Evolutionary conservation across 2,113 vertebrate genomes (phyloP).

Genomic region (Lates calcarifer): DNA sequence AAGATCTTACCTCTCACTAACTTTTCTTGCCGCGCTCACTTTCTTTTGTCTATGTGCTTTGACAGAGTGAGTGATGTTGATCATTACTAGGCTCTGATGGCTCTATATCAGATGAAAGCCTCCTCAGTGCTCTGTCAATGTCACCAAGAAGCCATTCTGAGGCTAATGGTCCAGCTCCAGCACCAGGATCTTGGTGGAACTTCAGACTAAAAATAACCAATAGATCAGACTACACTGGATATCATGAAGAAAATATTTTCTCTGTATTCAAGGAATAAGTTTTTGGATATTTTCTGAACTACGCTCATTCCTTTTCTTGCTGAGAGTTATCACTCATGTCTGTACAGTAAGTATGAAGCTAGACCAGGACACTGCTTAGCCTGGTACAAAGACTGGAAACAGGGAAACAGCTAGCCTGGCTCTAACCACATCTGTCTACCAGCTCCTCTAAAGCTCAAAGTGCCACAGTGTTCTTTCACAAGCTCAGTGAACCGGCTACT

Average conservation of each 20-base stretch:
- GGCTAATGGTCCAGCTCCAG: conserved; percentile 49
- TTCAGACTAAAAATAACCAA: conserved; percentile 39
- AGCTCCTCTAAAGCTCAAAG: not conserved
- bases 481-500: no score
- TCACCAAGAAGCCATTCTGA: conserved; percentile 51
- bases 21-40: conserved; percentile 20
- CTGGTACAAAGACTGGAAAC: not conserved
- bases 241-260: not conserved
- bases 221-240: not conserved
- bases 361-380: no score
- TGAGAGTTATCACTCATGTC: not conserved
- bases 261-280: not conserved
- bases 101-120: conserved; percentile 59
- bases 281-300: not conserved
- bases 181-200: conserved; percentile 15
- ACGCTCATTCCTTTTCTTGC: not conserved
- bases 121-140: conserved; percentile 55
- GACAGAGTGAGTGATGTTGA: conserved; percentile 71
- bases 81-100: conserved; percentile 70
- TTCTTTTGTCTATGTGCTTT: conserved; percentile 31
- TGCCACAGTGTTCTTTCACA: no score
- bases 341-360: no score
- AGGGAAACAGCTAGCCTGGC: not conserved
- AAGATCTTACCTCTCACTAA: conserved; percentile 16
- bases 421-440: no score